Percentiles rank a stretch among this genome's conserved stretches.
phyloP scores from a whole-genome alignment of 64 coral and sea anemone genomes.

The Actinia equina region DNA sequence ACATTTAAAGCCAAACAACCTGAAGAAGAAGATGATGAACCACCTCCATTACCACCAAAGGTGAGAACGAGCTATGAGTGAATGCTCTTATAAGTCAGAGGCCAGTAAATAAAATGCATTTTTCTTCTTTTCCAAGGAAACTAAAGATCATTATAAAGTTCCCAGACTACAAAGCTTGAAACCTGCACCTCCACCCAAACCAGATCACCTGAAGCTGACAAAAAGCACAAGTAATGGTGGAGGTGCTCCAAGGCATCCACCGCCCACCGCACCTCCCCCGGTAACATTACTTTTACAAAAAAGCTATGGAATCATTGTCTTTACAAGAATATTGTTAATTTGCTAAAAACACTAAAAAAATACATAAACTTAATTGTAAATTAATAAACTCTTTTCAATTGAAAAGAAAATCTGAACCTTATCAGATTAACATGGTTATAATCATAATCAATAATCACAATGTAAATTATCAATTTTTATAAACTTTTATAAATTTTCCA shows the following conservation, averaged over 20 bases:
- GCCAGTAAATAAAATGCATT: background rate
- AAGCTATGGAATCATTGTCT: too few relatives aligned
- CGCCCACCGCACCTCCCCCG: conserved; percentile 51
- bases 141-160: conserved; percentile 72
- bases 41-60: conserved; percentile 65
- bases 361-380: too few relatives aligned
- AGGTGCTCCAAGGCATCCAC: conserved; percentile 19
- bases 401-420: too few relatives aligned
- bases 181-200: conserved; percentile 79
- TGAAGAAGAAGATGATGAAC: conserved; percentile 59
- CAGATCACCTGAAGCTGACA: conserved; percentile 66
- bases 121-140: background rate
- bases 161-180: conserved; percentile 50
- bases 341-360: too few relatives aligned
- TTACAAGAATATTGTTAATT: too few relatives aligned
- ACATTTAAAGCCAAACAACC: conserved; percentile 55
- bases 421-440: too few relatives aligned
- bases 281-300: conserved; percentile 21
- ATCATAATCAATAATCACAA: too few relatives aligned
- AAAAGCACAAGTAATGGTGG: conserved; percentile 38
- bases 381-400: too few relatives aligned
- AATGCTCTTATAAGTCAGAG: too few relatives aligned
- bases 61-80: background rate
- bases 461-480: too few relatives aligned
- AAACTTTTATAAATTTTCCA: too few relatives aligned